phyloP scores from a whole-genome alignment of 2,888 invertebrate species.

The Agrotis segetum region DNA sequence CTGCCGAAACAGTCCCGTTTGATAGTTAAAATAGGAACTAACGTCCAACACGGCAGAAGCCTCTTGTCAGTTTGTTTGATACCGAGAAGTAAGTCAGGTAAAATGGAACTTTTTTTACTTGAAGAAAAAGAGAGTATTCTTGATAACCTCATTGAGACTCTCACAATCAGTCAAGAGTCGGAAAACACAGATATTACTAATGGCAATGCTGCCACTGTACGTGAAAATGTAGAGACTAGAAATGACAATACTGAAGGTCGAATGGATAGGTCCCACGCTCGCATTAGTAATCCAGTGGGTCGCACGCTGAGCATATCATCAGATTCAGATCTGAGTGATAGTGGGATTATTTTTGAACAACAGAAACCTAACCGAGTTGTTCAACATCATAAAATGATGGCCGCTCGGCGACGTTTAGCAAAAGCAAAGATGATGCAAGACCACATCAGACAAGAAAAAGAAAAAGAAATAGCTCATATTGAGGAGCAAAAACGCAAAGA shows the following conservation, averaged over 20 bases:
- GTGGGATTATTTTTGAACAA: neutral
- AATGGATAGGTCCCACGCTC: neutral
- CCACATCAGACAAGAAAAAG: slow-evolving; percentile 1
- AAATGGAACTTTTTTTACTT: slow-evolving; percentile 1
- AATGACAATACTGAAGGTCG: neutral
- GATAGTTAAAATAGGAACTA: slow-evolving; percentile 32
- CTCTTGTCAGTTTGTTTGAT: slow-evolving; percentile 10
- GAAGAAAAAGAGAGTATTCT: slow-evolving; percentile 26
- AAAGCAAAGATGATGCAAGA: neutral
- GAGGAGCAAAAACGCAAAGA: neutral
- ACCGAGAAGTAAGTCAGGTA: slow-evolving; percentile 6
- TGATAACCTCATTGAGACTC: slow-evolving; percentile 18
- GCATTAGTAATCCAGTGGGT: neutral
- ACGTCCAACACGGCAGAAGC: neutral
- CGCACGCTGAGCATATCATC: neutral
- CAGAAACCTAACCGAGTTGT: neutral
- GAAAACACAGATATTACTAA: neutral
- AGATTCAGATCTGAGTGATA: slow-evolving; percentile 10
- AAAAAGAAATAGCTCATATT: neutral
- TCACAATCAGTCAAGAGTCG: neutral
- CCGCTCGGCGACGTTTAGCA: slow-evolving; percentile 2
- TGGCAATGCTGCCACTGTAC: neutral
- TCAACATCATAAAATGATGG: too few species aligned
- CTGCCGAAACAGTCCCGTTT: slow-evolving; percentile 26
- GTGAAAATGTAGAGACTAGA: neutral